Conservation (phyloP, 2,113 vertebrate species). For the Elachura formosa region DNA sequence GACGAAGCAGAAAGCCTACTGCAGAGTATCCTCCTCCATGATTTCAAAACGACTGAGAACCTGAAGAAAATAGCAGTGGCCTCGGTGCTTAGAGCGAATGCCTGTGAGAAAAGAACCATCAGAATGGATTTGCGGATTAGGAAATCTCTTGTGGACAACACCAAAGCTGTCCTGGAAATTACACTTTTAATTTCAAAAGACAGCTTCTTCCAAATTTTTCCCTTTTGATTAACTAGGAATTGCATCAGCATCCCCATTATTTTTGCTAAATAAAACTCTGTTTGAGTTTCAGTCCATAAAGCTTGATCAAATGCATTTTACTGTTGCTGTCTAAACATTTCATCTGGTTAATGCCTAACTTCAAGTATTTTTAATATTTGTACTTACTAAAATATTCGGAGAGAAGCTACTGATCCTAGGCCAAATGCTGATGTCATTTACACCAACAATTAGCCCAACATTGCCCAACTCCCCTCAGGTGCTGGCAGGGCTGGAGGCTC, state of each 20-base stretch:
- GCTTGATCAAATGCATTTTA: conserved; percentile 50
- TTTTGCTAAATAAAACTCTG: conserved; percentile 55
- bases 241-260: conserved; percentile 29
- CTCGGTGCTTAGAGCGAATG: not conserved
- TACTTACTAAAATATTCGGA: conserved; percentile 57
- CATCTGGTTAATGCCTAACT: conserved; percentile 57
- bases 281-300: conserved; percentile 66
- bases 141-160: not conserved
- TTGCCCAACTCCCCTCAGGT: conserved; percentile 17
- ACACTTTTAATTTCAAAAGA: conserved; percentile 5
- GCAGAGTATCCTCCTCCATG: not conserved
- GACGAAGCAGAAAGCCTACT: not conserved
- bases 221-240: conserved; percentile 7
- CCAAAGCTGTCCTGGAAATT: not conserved
- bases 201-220: not conserved
- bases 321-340: conserved; percentile 60
- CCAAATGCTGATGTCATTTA: conserved; percentile 59
- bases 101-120: not conserved
- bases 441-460: conserved; percentile 6
- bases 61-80: not conserved
- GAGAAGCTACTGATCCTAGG: conserved; percentile 30
- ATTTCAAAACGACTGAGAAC: not conserved
- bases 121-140: not conserved
- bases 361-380: conserved; percentile 65
- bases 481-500: not conserved